phyloP scores from a whole-genome alignment of 2,888 invertebrate species.

The Epicampocera succincta region DNA sequence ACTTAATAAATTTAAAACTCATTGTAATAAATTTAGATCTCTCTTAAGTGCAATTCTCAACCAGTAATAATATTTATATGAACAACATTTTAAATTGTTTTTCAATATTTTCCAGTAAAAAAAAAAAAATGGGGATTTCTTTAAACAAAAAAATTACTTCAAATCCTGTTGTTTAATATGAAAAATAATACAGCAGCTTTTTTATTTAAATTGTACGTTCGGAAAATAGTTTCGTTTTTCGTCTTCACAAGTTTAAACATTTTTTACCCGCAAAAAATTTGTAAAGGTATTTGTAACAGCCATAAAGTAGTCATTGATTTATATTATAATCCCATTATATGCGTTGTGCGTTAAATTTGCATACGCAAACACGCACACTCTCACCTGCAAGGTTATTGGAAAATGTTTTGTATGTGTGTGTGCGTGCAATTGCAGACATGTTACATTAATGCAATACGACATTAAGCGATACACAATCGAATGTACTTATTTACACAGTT shows the following conservation, averaged over 20 bases:
- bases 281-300: slow-evolving; percentile 39
- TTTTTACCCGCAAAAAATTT: slow-evolving; percentile 23
- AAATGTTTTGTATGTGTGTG: not conserved
- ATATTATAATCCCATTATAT: slow-evolving; percentile 76
- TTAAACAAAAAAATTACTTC: not conserved
- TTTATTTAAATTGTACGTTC: not conserved
- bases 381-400: slow-evolving; percentile 21
- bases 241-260: slow-evolving; percentile 7
- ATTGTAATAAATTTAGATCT: slow-evolving; percentile 13
- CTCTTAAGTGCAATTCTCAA: not conserved
- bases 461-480: slow-evolving; percentile 25
- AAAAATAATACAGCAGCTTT: not conserved
- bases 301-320: slow-evolving; percentile 75
- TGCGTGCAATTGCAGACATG: slow-evolving; percentile 40
- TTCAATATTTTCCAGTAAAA: not conserved
- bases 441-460: slow-evolving; percentile 53
- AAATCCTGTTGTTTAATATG: not conserved
- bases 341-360: slow-evolving; percentile 58
- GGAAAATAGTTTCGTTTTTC: not conserved
- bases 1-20: slow-evolving; percentile 25
- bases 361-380: not conserved
- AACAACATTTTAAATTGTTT: not conserved
- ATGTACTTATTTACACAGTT: slow-evolving; percentile 17
- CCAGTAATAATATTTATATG: not conserved
- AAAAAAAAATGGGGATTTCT: not conserved